Evolutionary conservation across 2,888 invertebrate species (phyloP).

Genomic region (Luffia ferchaultella): DNA sequence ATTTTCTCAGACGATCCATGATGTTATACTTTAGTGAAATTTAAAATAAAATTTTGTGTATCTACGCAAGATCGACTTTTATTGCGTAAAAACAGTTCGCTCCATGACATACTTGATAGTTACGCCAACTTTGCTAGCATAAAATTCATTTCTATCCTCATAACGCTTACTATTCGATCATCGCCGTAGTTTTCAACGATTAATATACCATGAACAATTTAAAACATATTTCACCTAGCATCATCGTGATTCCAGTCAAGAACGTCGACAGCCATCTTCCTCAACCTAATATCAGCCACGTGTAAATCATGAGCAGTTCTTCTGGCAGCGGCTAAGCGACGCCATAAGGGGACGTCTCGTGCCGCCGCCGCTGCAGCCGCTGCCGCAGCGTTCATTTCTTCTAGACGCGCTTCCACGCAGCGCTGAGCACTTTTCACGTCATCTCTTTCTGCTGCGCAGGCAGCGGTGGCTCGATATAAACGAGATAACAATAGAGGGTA

Average conservation of each 20-base stretch:
- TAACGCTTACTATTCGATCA: no score
- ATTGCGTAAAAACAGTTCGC: no score
- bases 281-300: conserved; percentile 86
- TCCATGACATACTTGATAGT: no score
- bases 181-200: no score
- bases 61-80: no score
- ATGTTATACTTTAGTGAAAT: no score
- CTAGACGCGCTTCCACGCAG: conserved; percentile 91
- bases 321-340: conserved; percentile 81
- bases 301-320: conserved; percentile 85
- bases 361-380: conserved; percentile 91
- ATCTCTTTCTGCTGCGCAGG: conserved; percentile 83
- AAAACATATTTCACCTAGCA: conserved; percentile 58
- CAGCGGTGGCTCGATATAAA: conserved; percentile 88
- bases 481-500: conserved; percentile 92
- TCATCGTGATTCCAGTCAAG: conserved; percentile 95
- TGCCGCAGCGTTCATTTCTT: conserved; percentile 93
- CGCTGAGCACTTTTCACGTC: conserved; percentile 87
- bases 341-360: conserved; percentile 87
- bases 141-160: no score
- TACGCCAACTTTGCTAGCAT: no score
- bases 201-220: no score
- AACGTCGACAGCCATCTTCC: conserved; percentile 93
- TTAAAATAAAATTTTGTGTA: no score
- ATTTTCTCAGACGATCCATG: no score